These are phyloP conservation scores for Drosophila auraria DNA, from an alignment of 1,140 invertebrate genomes.

Conservation along the genomic window DNA sequence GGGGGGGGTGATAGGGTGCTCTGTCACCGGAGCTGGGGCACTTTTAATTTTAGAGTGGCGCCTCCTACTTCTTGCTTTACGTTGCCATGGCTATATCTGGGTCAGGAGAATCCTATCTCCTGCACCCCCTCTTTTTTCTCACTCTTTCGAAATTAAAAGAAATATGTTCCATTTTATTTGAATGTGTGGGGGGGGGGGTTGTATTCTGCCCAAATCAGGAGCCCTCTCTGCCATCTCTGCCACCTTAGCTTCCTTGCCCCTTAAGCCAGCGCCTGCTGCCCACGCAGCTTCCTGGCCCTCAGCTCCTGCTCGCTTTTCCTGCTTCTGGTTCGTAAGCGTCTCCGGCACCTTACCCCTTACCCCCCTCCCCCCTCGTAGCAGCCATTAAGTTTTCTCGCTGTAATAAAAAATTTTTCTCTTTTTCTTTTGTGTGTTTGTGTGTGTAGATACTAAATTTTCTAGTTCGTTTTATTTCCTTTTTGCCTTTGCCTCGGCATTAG, in stretches of 20 bases:
- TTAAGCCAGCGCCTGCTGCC: slow-evolving; percentile 28
- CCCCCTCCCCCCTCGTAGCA: slow-evolving; percentile 39
- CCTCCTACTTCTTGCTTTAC: background rate
- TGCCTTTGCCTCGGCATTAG: slow-evolving; percentile 74
- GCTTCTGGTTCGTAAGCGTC: slow-evolving; percentile 23
- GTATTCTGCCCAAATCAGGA: slow-evolving; percentile 41
- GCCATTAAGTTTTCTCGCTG: slow-evolving; percentile 83
- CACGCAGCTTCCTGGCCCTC: slow-evolving; percentile 27
- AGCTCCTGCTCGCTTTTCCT: slow-evolving; percentile 1
- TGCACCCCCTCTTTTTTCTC: no score
- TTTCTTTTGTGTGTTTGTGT: slow-evolving; percentile 54
- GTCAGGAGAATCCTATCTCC: slow-evolving; percentile 33
- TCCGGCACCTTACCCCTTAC: slow-evolving; percentile 15
- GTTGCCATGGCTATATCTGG: slow-evolving; percentile 44
- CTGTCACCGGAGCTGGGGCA: background rate
- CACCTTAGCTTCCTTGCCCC: background rate
- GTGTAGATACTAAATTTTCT: slow-evolving; percentile 84
- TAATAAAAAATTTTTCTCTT: slow-evolving; percentile 79
- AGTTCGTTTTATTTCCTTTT: slow-evolving; percentile 75
- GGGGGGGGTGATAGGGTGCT: no score
- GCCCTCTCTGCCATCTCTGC: background rate
- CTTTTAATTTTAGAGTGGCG: slow-evolving; percentile 31
- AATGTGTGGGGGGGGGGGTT: background rate
- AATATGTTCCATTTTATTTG: slow-evolving; percentile 71
- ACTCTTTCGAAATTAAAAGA: slow-evolving; percentile 36